Base-by-base conservation (phyloP, 1,140 invertebrate genomes). In the Diploscapter pachys region DNA sequence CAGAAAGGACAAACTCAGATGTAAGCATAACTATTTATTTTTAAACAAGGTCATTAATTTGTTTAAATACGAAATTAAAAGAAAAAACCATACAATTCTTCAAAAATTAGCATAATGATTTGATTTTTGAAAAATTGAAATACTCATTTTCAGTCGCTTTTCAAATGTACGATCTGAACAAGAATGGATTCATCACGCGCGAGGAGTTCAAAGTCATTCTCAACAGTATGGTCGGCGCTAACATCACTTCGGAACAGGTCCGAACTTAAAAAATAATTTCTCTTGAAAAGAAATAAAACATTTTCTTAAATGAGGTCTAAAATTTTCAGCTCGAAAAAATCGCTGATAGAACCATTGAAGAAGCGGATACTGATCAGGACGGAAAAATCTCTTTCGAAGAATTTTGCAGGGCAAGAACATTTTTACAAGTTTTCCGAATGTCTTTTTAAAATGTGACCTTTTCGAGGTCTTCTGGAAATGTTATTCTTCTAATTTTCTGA, bases 221-320 rank as follows among this genome's bases (percentile, higher is more conserved):
- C n/a, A 83, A 84, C 82, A 98, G 98, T 95, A 99, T 99, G 96
- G 96, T 99, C 80, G 96, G 96, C 57, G 93, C 93, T 4, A 98
- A 99, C 87, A 99, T 90, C 49, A 89, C 88, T 51, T 86, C 88
- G 74, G 89, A 90, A 93, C 81, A 97, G 31, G 31, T 31, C 31
- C 9, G 63, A 48, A 13, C 57, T 50, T 6, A 56, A 54, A 8
- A 52, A 73, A 52, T 59, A 11, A 91, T 74, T 74, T 59, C 8
- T 54, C 13, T 63, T 31, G 48, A 31, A 92, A 93, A 9, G 48
- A 54, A 5, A 56, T 9, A 11, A 55, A 76, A 55, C 13, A 49
- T 48, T 75, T 65, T n/a, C 8, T 11, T 59, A 11, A 59, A 59
- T 59, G 8, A 6, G 49, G n/a, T 4, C 55, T 49, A 81, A 83